Conservation (phyloP, 2,113 vertebrate species). For the Neomonachus schauinslandi region DNA sequence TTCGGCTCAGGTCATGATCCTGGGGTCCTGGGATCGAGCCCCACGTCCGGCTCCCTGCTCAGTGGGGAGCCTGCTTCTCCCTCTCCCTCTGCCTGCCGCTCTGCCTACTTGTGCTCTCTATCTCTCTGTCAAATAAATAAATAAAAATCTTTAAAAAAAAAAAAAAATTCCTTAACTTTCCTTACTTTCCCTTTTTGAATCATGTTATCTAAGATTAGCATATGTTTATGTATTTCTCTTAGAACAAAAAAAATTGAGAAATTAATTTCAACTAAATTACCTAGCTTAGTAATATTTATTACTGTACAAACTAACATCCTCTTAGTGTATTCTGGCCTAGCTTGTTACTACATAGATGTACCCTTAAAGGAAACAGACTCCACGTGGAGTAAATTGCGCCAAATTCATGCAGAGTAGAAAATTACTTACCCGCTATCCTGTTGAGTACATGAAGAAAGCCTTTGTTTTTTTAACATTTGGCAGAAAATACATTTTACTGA, state of each 20-base stretch:
- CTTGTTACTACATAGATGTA: background rate
- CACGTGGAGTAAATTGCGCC: background rate
- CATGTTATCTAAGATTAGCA: conserved; percentile 21
- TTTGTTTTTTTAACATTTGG: background rate
- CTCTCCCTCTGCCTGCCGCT: no score
- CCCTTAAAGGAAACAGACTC: background rate
- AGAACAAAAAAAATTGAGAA: conserved; percentile 53
- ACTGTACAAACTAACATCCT: background rate
- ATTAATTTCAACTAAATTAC: background rate
- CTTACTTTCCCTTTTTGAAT: background rate
- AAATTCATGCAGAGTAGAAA: background rate
- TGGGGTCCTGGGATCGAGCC: no score
- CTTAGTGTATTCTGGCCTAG: background rate
- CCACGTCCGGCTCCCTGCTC: no score
- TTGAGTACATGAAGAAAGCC: background rate
- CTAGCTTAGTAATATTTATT: background rate
- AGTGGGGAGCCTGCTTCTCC: no score
- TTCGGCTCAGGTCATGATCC: no score
- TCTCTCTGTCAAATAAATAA: no score
- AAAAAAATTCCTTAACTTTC: conserved; percentile 21
- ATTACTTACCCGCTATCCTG: background rate
- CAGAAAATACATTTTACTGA: conserved; percentile 45
- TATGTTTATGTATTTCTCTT: background rate
- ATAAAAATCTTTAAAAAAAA: no score
- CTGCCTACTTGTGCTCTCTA: no score